Base-by-base conservation (phyloP, 2,797 vertebrate genomes). In the Crypturellus tataupa region DNA sequence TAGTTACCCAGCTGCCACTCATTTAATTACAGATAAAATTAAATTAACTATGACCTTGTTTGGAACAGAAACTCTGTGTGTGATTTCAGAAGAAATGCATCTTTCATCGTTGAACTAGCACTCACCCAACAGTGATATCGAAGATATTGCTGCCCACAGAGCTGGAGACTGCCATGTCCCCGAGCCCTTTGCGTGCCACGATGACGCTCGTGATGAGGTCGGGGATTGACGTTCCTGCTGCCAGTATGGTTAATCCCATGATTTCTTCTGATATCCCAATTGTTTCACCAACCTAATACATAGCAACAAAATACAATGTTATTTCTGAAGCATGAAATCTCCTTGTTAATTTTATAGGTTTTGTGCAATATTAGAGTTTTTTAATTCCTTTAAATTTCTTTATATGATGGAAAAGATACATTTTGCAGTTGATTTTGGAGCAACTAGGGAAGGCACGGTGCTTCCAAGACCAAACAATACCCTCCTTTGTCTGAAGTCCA, bases 141-240 rank as follows among this genome's bases (percentile, higher is more conserved):
- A 99, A 99, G 97, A 99, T 99, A 96, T 99, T 99, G 92, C 99
- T 99, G 97, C 99, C 99, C 81, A 99, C 99, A 2, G 99, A 99
- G 72, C 99, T 99, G 94, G 99, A 99, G 91, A 99, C 99, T 1
- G 99, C 99, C 99, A 99, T 99, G 98, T 99, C 99, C 13, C 99
- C 99, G 55, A 99, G 94, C 69, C 99, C 99, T 95, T 99, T 99
- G 51, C 99, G 98, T 18, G 99, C 99, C n/a, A 99, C 99, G 3
- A 99, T 99, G 92, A 99, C 99, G 33, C 99, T 99, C 95, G 99
- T 99, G 95, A 99, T 99, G 64, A 99, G 99, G 97, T 99, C 99
- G 35, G 99, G 99, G 95, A 99, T 99, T 55, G 99, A 99, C 1
- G 99, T 99, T 47, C 99, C 99, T 42, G 99, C 99, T 71, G 99